Conservation (phyloP, 2,888 invertebrate species). For the Oxyteleia sp. region DNA sequence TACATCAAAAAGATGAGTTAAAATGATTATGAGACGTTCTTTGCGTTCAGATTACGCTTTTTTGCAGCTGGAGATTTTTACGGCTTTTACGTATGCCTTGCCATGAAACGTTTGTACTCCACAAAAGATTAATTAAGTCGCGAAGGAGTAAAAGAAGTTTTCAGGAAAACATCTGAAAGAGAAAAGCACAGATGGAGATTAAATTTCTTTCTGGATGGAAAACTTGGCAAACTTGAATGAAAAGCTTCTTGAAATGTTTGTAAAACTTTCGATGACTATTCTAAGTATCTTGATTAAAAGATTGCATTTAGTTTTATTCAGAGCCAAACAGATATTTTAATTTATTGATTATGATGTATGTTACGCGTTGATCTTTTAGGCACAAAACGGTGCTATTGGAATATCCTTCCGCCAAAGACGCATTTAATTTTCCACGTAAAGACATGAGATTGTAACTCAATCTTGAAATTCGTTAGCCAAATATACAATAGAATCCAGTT, state of each 20-base stretch:
- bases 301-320: constrained; percentile 18
- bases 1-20: constrained; percentile 64
- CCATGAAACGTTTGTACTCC: constrained; percentile 51
- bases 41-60: constrained; percentile 56
- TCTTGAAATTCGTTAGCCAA: constrained; percentile 65
- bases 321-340: constrained; percentile 15
- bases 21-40: constrained; percentile 67
- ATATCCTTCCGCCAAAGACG: neutral
- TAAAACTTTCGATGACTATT: constrained; percentile 49
- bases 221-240: constrained; percentile 56
- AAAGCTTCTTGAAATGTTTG: constrained; percentile 53
- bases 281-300: constrained; percentile 56
- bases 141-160: constrained; percentile 47
- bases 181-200: constrained; percentile 59
- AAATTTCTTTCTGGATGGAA: constrained; percentile 59
- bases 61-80: constrained; percentile 40
- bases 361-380: neutral
- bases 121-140: constrained; percentile 69
- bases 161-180: constrained; percentile 53
- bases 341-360: constrained; percentile 8
- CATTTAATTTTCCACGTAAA: constrained; percentile 24
- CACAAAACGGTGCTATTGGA: neutral
- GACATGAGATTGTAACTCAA: constrained; percentile 52
- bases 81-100: constrained; percentile 57
- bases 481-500: constrained; percentile 57